Evolutionary conservation across 1,140 invertebrate genomes (phyloP), one percentile per base, ranked within the genome.

Genomic region (Leptonema lineaticorne): DNA sequence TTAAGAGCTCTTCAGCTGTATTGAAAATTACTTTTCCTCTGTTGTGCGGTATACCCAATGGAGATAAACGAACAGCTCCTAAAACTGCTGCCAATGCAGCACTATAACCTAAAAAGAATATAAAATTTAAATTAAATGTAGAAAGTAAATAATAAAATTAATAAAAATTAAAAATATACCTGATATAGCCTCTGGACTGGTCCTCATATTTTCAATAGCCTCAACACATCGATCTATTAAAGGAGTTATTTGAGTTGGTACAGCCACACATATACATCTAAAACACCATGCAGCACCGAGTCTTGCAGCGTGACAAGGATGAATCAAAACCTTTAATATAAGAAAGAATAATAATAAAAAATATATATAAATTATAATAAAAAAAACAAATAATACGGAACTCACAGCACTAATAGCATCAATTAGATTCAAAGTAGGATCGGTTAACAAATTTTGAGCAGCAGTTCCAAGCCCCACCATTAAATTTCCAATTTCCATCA

Each of bases 11-110:
- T 84, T 99, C 97, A 22, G 96, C 97, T 33, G 96, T 93, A 77
- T 95, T 96, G 78, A 99, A 99, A 48, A 98, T 94, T 71, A 97
- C 89, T 83, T 98, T 98, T 74, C 95, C 95, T 74, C 95, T 93
- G 41, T 93, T 94, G 79, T 98, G 96, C 18, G 97, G 97, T 59
- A 99, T 93, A 22, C 97, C 97, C 5, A 99, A 84, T 2, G 95
- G 92, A 48, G 95, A 98, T 53, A 92, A 85, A 63, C 90, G 86
- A 0, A 97, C 94, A 62, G 94, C 92, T 20, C 97, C 96, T 33
- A 99, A 82, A 59, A 99, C 89, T 5, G 96, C 94, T 67, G 96
- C 92, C 63, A 99, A 81, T 5, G 96, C 96, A 75, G 89, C 90
- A 75, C 96, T 97, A 77, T 98, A 99, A 18, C 96, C 96, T 75